A percentile compares a stretch with the other conserved stretches of the same genome.
These are phyloP conservation scores for Lysandra bellargus DNA, from an alignment of 2,888 invertebrate species.

Conservation along the genomic window DNA sequence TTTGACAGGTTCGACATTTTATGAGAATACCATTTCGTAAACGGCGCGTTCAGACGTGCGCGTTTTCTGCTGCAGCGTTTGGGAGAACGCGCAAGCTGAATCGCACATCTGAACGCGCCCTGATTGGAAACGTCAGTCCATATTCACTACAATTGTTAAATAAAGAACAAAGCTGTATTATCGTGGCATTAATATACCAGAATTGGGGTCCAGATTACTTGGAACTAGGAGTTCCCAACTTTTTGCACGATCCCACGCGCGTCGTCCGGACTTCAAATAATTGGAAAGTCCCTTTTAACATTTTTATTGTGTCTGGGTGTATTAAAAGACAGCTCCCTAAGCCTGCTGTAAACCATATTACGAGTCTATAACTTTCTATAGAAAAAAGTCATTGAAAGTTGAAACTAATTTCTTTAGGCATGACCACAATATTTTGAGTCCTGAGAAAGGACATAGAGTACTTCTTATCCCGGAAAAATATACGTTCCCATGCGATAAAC, in stretches of 20 bases:
- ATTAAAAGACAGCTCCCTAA: constrained; percentile 24
- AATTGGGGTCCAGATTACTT: constrained; percentile 34
- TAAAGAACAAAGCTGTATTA: background rate
- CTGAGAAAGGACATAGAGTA: no score
- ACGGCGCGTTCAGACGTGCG: no score
- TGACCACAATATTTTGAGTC: no score
- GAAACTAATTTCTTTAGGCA: background rate
- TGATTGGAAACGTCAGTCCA: no score
- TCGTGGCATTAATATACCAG: background rate
- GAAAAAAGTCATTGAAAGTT: background rate
- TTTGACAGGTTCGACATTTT: no score
- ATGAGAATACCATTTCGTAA: no score
- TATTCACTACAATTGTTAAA: no score
- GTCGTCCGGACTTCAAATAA: constrained; percentile 34
- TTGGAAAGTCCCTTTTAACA: constrained; percentile 35
- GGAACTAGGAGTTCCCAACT: constrained; percentile 36
- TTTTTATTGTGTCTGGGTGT: constrained; percentile 35
- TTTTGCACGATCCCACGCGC: constrained; percentile 32
- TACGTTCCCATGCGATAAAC: no score
- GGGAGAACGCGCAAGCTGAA: no score
- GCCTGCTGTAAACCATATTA: background rate
- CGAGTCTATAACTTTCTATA: background rate
- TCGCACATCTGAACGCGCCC: no score
- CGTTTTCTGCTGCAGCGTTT: no score
- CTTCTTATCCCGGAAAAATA: no score